A percentile compares a stretch with the other conserved stretches of the same genome.
Conservation (phyloP, 1,140 invertebrate species). For the Neotoxoptera formosana region DNA sequence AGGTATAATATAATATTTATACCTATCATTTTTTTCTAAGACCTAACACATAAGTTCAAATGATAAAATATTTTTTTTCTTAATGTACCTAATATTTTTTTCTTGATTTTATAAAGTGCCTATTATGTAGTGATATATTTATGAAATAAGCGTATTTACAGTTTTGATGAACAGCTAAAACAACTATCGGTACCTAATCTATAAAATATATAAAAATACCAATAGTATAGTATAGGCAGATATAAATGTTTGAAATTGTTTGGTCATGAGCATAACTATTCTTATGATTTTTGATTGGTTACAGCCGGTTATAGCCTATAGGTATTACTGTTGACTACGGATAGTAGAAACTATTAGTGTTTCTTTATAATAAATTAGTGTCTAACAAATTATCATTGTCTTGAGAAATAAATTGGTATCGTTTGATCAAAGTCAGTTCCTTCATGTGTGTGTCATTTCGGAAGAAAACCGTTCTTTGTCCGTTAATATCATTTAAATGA, state of each 20-base stretch:
- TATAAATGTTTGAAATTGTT: not conserved
- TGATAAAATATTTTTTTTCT: not conserved
- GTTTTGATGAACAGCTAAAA: not conserved
- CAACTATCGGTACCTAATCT: not conserved
- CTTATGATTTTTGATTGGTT: not conserved
- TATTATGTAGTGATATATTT: not conserved
- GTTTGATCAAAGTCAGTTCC: constrained; percentile 42
- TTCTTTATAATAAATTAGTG: constrained; percentile 33
- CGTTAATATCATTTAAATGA: constrained; percentile 50
- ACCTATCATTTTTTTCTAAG: not conserved
- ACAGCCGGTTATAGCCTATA: not conserved
- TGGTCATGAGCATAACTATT: not conserved
- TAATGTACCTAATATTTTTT: not conserved
- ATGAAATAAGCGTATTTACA: not conserved
- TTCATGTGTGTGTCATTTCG: constrained; percentile 34
- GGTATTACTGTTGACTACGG: constrained; percentile 12
- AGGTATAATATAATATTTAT: not conserved
- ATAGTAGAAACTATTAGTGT: not conserved
- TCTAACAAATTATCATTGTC: constrained; percentile 37
- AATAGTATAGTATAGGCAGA: not conserved
- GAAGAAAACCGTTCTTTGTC: constrained; percentile 46
- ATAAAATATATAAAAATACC: not conserved
- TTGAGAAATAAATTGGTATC: constrained; percentile 43
- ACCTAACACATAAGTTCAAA: not conserved
- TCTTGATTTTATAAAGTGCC: not conserved